phyloP scores from a whole-genome alignment of 2,888 invertebrate species.

The Bellardia pandia region DNA sequence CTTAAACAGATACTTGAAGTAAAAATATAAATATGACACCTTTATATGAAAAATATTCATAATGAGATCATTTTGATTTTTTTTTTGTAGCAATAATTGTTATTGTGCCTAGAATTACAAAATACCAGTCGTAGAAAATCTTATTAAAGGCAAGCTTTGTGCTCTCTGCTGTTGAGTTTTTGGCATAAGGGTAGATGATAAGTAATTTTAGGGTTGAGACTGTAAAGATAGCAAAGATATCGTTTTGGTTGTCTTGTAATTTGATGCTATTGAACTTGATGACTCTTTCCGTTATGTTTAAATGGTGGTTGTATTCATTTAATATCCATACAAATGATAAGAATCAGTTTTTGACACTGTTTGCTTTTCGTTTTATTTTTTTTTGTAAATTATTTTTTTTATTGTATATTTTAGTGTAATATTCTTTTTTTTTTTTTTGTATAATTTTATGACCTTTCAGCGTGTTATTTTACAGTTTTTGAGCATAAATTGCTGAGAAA shows the following conservation, averaged over 20 bases:
- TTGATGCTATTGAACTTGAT: constrained; percentile 42
- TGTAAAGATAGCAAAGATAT: constrained; percentile 4
- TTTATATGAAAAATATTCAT: constrained; percentile 51
- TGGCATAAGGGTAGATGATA: background rate
- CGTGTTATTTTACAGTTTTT: constrained; percentile 60
- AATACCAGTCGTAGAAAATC: constrained; percentile 3
- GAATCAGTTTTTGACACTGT: constrained; percentile 13
- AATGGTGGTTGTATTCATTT: constrained; percentile 57
- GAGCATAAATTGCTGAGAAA: constrained; percentile 24
- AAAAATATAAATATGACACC: constrained; percentile 58
- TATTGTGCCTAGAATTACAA: constrained; percentile 14
- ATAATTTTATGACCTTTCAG: constrained; percentile 64
- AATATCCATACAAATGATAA: constrained; percentile 40
- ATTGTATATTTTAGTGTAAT: constrained; percentile 38
- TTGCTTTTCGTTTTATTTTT: constrained; percentile 16
- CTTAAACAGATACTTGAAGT: background rate
- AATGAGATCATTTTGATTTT: constrained; percentile 74
- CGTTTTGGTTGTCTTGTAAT: constrained; percentile 32
- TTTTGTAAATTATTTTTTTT: constrained; percentile 45
- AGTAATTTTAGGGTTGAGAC: constrained; percentile 16
- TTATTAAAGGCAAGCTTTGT: constrained; percentile 25
- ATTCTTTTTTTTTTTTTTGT: constrained; percentile 12
- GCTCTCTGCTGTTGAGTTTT: background rate
- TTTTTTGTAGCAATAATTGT: constrained; percentile 23
- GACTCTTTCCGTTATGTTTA: background rate